Conservation (phyloP, 2,797 vertebrate genomes). For the Pantherophis vulpinus region DNA sequence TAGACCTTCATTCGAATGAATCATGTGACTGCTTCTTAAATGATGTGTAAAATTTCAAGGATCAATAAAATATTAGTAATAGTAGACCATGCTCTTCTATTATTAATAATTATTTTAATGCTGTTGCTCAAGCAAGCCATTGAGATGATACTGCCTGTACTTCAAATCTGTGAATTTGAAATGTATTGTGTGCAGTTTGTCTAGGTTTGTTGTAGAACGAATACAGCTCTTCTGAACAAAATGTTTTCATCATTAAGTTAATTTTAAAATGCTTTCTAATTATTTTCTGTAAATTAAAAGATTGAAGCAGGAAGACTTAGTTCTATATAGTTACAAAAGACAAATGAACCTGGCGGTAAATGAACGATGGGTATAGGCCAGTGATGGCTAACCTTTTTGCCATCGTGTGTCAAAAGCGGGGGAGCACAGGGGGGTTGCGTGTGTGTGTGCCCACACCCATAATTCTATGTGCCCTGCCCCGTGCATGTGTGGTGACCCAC, state of each 20-base stretch:
- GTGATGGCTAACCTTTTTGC: too few relatives aligned
- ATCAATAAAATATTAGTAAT: conserved; percentile 65
- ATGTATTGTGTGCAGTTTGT: not conserved
- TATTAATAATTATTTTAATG: not conserved
- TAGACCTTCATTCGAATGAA: conserved; percentile 85
- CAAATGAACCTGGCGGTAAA: not conserved
- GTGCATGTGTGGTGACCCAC: too few relatives aligned
- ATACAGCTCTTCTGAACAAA: not conserved
- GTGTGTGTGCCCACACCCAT: too few relatives aligned
- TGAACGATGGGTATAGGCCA: too few relatives aligned
- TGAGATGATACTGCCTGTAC: not conserved
- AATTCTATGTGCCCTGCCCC: too few relatives aligned
- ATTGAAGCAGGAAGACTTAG: not conserved
- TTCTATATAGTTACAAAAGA: not conserved
- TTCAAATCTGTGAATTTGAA: not conserved
- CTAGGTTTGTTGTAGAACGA: not conserved
- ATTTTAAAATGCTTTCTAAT: not conserved
- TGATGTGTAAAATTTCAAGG: conserved; percentile 76
- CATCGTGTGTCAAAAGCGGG: too few relatives aligned
- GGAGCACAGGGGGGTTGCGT: too few relatives aligned
- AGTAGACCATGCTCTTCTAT: conserved; percentile 17
- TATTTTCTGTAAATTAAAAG: not conserved
- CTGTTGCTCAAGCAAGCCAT: not conserved
- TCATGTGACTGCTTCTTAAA: conserved; percentile 77
- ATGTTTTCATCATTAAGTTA: not conserved